Conservation (phyloP, 2,888 invertebrate species). For the Phytoseiulus persimilis region DNA sequence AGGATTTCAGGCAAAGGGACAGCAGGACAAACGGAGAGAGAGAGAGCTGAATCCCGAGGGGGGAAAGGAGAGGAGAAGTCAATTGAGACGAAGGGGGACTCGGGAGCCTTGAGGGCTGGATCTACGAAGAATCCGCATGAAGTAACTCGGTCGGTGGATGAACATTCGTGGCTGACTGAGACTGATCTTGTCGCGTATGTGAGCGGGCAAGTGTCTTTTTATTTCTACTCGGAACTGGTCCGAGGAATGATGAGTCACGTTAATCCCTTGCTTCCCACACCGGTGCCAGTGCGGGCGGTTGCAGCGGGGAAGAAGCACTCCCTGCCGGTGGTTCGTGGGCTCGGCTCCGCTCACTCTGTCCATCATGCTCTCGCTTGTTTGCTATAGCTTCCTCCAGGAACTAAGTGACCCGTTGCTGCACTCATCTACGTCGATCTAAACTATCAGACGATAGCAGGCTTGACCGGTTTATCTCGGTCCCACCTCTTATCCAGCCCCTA, state of each 20-base stretch:
- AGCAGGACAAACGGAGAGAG: too few species aligned
- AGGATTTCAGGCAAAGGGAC: too few species aligned
- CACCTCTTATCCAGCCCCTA: neutral
- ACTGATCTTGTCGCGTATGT: neutral
- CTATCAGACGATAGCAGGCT: neutral
- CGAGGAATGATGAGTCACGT: constrained; percentile 5
- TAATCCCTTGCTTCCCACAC: constrained; percentile 5
- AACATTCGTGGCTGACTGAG: neutral
- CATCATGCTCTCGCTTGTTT: neutral
- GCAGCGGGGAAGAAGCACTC: neutral
- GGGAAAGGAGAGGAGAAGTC: too few species aligned
- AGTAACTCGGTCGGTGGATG: neutral
- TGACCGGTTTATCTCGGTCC: neutral
- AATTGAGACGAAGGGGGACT: too few species aligned
- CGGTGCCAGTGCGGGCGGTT: neutral
- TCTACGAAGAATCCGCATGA: neutral
- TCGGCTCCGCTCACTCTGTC: neutral
- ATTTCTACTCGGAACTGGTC: constrained; percentile 5
- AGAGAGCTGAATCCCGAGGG: too few species aligned
- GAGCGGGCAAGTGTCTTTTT: neutral
- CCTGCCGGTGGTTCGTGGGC: neutral
- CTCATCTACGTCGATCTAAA: neutral
- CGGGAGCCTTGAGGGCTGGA: too few species aligned
- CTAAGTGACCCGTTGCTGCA: neutral
- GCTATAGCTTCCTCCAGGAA: neutral